phyloP scores from a whole-genome alignment of 2,888 invertebrate genomes.

The Steinernema hermaphroditum region DNA sequence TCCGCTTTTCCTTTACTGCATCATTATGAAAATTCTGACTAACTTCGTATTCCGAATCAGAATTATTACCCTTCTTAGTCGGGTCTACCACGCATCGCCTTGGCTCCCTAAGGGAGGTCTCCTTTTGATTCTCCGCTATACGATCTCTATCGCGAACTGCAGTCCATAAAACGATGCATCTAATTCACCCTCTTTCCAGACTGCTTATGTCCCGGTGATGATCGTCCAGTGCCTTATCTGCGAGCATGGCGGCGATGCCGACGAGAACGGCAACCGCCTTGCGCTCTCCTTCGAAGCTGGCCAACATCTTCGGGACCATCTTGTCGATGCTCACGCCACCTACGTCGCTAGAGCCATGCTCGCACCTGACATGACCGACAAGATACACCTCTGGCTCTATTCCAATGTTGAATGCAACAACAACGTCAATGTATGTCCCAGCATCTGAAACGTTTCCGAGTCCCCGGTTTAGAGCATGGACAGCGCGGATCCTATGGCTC shows the following conservation, averaged over 20 bases:
- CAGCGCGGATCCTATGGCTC: neutral
- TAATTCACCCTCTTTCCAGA: too few species aligned
- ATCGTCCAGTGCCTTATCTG: neutral
- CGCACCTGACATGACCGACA: conserved; percentile 14
- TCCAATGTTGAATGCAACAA: conserved; percentile 2
- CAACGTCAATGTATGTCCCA: neutral
- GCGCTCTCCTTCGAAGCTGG: conserved; percentile 11
- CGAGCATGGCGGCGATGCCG: neutral
- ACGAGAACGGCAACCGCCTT: conserved; percentile 11
- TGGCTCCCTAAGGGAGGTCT: too few species aligned
- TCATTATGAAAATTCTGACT: too few species aligned
- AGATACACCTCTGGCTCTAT: conserved; percentile 14
- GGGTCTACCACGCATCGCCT: too few species aligned
- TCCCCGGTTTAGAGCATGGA: too few species aligned
- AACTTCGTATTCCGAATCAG: too few species aligned
- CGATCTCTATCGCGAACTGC: too few species aligned
- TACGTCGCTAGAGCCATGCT: conserved; percentile 28
- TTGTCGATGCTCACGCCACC: conserved; percentile 23
- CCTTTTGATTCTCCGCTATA: too few species aligned
- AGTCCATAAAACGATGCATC: too few species aligned
- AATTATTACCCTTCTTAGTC: too few species aligned
- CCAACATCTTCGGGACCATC: conserved; percentile 21
- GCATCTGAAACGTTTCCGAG: neutral
- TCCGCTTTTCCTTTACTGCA: too few species aligned
- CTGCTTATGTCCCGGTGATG: neutral